Evolutionary conservation across 2,113 vertebrate genomes (phyloP).

Genomic region (Melanocharis versteri): DNA sequence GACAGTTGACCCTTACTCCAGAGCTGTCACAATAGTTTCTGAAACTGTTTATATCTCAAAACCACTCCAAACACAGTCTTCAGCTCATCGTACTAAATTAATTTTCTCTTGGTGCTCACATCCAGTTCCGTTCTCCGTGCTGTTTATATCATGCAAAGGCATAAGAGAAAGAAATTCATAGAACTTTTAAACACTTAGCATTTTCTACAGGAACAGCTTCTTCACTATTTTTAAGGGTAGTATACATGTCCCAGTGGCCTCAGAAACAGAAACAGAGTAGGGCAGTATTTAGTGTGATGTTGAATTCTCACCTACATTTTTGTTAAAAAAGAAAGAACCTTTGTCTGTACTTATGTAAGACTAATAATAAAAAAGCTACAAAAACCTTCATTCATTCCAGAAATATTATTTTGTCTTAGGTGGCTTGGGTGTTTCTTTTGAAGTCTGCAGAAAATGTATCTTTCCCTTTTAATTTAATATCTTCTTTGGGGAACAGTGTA

Average conservation of each 20-base stretch:
- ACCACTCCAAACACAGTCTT: not conserved
- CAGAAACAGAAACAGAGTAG: not conserved
- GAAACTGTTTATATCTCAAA: not conserved
- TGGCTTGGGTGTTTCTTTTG: not conserved
- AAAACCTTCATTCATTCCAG: not conserved
- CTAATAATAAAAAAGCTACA: not conserved
- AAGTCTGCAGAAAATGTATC: not conserved
- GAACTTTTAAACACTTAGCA: not conserved
- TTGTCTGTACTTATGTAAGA: not conserved
- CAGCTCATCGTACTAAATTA: constrained; percentile 24
- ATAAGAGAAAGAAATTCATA: not conserved
- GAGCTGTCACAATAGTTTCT: not conserved
- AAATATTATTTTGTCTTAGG: not conserved
- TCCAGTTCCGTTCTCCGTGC: not conserved
- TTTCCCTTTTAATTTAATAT: not conserved
- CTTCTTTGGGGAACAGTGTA: not conserved
- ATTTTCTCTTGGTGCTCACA: constrained; percentile 51
- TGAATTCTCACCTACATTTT: not conserved
- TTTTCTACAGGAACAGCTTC: not conserved
- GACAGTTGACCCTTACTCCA: not conserved
- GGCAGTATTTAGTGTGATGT: not conserved
- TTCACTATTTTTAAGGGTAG: not conserved
- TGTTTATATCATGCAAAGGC: not conserved
- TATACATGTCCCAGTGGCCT: not conserved
- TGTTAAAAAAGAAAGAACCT: not conserved